Percentiles rank a stretch among this genome's conserved stretches.
Evolutionary conservation across 2,888 invertebrate genomes (phyloP).

Genomic region (Griposia aprilina): DNA sequence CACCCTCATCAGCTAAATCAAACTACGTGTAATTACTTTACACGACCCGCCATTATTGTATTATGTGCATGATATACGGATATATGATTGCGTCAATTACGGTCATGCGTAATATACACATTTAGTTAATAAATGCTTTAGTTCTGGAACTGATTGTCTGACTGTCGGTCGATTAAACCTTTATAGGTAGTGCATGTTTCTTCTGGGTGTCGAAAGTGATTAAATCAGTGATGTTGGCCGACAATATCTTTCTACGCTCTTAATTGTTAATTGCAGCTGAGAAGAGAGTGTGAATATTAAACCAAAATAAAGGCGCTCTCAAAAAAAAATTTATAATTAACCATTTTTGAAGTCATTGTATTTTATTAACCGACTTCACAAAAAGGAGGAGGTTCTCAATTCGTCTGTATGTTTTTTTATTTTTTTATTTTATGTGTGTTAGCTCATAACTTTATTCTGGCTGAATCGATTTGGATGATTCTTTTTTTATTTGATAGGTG

Average conservation of each 20-base stretch:
- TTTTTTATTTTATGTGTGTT: no score
- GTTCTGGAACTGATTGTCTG: background rate
- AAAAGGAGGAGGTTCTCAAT: no score
- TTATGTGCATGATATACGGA: slow-evolving; percentile 62
- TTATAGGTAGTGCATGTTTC: background rate
- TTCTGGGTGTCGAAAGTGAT: background rate
- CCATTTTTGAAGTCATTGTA: background rate
- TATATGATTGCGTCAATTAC: slow-evolving; percentile 56
- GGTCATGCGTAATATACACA: slow-evolving; percentile 43
- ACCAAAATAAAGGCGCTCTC: background rate
- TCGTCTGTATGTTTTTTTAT: no score
- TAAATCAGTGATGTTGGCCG: no score
- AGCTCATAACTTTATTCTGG: no score
- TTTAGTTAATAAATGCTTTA: slow-evolving; percentile 43
- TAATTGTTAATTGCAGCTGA: background rate
- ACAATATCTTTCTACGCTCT: background rate
- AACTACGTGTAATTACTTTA: slow-evolving; percentile 62
- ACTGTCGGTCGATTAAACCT: background rate
- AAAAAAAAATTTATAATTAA: background rate
- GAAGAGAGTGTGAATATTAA: background rate
- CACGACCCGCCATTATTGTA: slow-evolving; percentile 54
- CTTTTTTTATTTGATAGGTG: no score
- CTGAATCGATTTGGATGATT: no score
- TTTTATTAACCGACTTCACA: no score
- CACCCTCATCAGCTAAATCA: slow-evolving; percentile 65